phyloP scores from a whole-genome alignment of 2,888 invertebrate genomes.

The Microdon myrmicae region DNA sequence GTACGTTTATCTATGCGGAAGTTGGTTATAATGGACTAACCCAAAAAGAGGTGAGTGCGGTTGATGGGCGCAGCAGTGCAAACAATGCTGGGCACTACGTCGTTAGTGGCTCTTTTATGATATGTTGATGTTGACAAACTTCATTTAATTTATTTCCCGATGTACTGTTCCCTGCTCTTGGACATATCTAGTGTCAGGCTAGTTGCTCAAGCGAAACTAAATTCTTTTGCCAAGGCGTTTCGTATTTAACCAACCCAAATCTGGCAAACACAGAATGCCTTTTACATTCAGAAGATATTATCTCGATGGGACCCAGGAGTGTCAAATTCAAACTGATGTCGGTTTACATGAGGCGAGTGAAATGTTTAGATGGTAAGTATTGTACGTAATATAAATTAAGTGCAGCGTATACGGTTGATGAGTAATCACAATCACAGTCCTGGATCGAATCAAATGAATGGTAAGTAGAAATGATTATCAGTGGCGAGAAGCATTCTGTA shows the following conservation, averaged over 20 bases:
- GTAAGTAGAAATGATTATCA: too few species aligned
- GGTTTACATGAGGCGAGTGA: conserved; percentile 82
- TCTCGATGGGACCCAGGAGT: conserved; percentile 80
- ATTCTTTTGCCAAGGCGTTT: conserved; percentile 81
- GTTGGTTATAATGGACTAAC: conserved; percentile 62
- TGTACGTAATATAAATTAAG: too few species aligned
- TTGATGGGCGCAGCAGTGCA: conserved; percentile 10
- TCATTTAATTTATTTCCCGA: conserved; percentile 34
- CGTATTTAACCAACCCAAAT: conserved; percentile 62
- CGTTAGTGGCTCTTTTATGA: conserved; percentile 26
- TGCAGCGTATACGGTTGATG: too few species aligned
- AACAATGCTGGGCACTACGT: conserved; percentile 3
- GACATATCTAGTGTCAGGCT: conserved; percentile 69
- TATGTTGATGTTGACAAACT: conserved; percentile 14
- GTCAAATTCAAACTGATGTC: conserved; percentile 71
- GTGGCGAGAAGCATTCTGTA: too few species aligned
- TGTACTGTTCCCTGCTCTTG: neutral
- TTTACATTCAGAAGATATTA: conserved; percentile 84
- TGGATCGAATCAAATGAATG: too few species aligned
- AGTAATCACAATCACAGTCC: too few species aligned
- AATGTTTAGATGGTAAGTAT: conserved; percentile 82
- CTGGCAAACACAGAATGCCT: conserved; percentile 69
- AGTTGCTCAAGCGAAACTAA: conserved; percentile 73
- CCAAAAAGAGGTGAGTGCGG: conserved; percentile 64
- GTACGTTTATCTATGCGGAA: conserved; percentile 73